Conservation (phyloP, 2,797 vertebrate species). For the Enteromius treurensis region DNA sequence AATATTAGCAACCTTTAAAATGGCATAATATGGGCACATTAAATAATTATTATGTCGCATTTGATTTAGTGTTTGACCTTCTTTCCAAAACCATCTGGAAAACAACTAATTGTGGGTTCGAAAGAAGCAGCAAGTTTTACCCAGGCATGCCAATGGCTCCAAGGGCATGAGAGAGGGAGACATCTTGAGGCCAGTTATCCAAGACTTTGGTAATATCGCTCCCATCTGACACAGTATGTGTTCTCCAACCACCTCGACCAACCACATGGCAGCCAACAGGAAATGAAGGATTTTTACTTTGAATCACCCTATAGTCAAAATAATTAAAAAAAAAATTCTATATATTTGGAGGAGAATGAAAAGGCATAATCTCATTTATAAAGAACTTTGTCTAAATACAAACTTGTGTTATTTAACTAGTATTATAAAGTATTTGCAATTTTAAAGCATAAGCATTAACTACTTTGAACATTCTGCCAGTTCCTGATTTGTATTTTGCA, state of each 20-base stretch:
- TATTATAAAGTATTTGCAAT: not conserved
- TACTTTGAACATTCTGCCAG: not conserved
- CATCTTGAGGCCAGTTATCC: slow-evolving; percentile 80
- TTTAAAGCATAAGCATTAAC: not conserved
- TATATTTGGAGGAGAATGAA: not conserved
- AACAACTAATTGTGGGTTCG: not conserved
- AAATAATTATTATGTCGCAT: not conserved
- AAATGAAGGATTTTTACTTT: slow-evolving; percentile 85
- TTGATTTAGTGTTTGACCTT: not conserved
- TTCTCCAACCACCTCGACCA: slow-evolving; percentile 82
- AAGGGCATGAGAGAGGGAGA: slow-evolving; percentile 85
- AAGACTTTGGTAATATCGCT: slow-evolving; percentile 72
- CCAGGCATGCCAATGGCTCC: slow-evolving; percentile 90
- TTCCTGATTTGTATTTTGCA: not conserved
- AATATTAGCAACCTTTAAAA: no score
- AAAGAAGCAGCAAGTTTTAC: slow-evolving; percentile 66
- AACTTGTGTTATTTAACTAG: not conserved
- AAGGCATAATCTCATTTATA: not conserved
- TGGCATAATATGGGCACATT: no score
- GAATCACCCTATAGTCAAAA: slow-evolving; percentile 76
- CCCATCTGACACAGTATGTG: slow-evolving; percentile 81
- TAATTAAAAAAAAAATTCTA: not conserved
- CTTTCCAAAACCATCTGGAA: not conserved
- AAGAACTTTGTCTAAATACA: not conserved
- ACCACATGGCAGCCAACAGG: slow-evolving; percentile 78